These are phyloP conservation scores for Sebastes minor DNA, from an alignment of 2,797 vertebrate genomes.

Conservation along the genomic window DNA sequence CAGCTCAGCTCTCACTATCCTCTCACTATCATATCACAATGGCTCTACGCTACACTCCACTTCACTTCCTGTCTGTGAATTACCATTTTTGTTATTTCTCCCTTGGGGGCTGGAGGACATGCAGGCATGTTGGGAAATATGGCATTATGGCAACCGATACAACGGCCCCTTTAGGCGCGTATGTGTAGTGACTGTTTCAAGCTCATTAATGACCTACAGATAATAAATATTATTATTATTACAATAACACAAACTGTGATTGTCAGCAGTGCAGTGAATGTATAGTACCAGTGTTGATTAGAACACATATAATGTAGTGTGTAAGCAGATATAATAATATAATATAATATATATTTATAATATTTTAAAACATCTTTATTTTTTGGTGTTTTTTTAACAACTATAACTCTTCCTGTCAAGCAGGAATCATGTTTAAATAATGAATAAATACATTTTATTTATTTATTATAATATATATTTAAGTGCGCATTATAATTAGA, in stretches of 20 bases:
- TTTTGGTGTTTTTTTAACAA: background rate
- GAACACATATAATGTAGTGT: background rate
- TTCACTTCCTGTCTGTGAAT: conserved; percentile 20
- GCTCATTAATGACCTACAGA: background rate
- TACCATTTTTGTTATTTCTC: conserved; percentile 25
- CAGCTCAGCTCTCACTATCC: background rate
- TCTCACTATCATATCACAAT: background rate
- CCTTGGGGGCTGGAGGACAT: background rate
- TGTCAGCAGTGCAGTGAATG: background rate
- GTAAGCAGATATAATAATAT: too few relatives aligned
- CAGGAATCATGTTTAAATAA: background rate
- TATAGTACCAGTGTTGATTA: background rate
- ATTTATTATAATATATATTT: background rate
- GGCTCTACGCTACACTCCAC: background rate
- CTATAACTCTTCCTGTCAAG: background rate
- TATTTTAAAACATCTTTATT: background rate
- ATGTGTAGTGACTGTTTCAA: background rate
- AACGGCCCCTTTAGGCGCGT: conserved; percentile 5
- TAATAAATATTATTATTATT: background rate
- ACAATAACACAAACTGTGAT: background rate
- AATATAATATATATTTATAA: too few relatives aligned
- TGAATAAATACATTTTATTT: background rate
- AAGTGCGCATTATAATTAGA: background rate
- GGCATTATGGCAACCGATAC: conserved; percentile 11
- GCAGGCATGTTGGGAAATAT: conserved; percentile 24